phyloP scores from a whole-genome alignment of 2,113 vertebrate species.

The Urocolius indicus region DNA sequence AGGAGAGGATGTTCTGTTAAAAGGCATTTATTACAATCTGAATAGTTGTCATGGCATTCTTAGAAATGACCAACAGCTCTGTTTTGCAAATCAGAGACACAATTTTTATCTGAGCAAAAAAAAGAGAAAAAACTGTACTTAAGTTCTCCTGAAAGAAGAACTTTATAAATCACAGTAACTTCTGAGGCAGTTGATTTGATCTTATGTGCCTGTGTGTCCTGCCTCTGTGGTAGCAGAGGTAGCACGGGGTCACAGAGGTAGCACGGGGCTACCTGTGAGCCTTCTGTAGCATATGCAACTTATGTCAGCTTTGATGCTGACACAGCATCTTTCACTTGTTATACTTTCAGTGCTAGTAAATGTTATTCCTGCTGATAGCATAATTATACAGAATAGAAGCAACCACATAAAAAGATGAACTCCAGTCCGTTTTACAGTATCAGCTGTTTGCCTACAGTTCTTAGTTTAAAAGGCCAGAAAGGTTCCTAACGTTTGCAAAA shows the following conservation, averaged over 20 bases:
- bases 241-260: no score
- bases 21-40: conserved; percentile 19
- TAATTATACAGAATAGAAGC: neutral
- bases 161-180: neutral
- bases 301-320: rapidly evolving
- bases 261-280: neutral
- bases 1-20: neutral
- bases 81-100: neutral
- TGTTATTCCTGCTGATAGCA: neutral
- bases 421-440: neutral
- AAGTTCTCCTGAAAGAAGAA: neutral
- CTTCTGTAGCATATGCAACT: neutral
- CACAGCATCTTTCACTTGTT: neutral
- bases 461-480: conserved; percentile 28
- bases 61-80: neutral
- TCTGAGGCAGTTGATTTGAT: neutral
- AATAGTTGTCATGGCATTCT: neutral
- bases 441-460: conserved; percentile 8
- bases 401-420: neutral
- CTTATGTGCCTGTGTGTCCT: neutral
- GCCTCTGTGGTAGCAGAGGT: no score
- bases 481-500: conserved; percentile 36
- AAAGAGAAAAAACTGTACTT: neutral
- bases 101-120: neutral
- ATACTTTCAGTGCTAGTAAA: neutral